Conservation (phyloP, 2,797 vertebrate species). For the Oreortyx pictus region DNA sequence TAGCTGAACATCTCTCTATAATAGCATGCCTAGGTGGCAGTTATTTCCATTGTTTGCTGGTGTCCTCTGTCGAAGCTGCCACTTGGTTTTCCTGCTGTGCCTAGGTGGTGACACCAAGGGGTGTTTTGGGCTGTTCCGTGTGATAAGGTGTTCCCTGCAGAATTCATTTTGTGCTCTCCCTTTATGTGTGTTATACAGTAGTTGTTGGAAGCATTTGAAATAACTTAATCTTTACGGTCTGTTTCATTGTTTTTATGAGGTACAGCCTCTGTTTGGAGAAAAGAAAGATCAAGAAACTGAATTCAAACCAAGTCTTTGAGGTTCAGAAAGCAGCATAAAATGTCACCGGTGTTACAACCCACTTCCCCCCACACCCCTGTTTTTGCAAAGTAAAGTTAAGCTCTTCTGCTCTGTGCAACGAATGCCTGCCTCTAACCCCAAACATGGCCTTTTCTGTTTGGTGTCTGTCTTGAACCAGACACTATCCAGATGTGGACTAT, state of each 20-base stretch:
- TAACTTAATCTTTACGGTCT: background rate
- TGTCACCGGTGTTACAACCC: background rate
- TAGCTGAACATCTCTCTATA: background rate
- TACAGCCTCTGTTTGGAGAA: background rate
- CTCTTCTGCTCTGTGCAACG: background rate
- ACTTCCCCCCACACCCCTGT: accelerated
- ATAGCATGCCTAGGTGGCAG: background rate
- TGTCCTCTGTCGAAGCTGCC: background rate
- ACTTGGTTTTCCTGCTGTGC: background rate
- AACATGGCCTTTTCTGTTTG: slow-evolving; percentile 25
- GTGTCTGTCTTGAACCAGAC: slow-evolving; percentile 33
- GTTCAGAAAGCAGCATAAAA: background rate
- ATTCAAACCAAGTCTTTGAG: background rate
- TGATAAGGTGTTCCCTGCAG: background rate
- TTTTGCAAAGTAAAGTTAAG: background rate
- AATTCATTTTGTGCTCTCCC: background rate
- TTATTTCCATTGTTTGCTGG: background rate
- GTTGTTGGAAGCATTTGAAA: slow-evolving; percentile 15
- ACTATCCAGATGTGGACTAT: slow-evolving; percentile 53
- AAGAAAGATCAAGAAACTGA: background rate
- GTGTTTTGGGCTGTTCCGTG: background rate
- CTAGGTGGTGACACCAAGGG: background rate
- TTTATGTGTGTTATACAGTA: background rate
- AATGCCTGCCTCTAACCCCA: slow-evolving; percentile 29
- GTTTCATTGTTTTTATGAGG: slow-evolving; percentile 2